Evolutionary conservation across 2,888 invertebrate genomes (phyloP), one percentile per base, ranked within the genome.

Genomic region (Agrilus biguttatus): DNA sequence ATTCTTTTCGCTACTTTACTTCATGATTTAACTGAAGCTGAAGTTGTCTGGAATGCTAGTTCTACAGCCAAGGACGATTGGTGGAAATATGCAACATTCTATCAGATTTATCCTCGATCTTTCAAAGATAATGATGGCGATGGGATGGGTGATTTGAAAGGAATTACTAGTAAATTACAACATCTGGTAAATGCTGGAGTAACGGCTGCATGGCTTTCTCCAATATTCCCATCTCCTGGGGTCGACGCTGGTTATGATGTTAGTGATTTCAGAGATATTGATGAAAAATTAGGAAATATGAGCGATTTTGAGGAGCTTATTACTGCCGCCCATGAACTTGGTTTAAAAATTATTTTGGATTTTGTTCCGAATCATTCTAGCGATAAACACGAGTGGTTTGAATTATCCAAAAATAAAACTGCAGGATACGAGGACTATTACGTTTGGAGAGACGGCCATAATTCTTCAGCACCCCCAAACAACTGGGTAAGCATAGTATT

Each of bases 91-190:
- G 75, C 80, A 2, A 72, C 78, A 12, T 74, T 85, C 54, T 90
- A 91, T 63, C 85, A 89, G 60, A 78, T 87, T 40, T 83, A 84
- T 58, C 80, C 85, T 1, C 73, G 82, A 51, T 83, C 87, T 5
- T 90, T 85, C 64, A 75, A 75, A 62, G 91, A 92, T 59, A 78
- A 79, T 44, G 65, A 84, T 57, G 79, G 78, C 1, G 83, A 87
- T 63, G 89, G 89, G 1, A 67, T 83, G 14, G 76, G 77, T 2
- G 77, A 77, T 55, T 51, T 77, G 2, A 70, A 69, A 49, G 77
- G 77, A 71, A 60, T 47, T 19, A 47, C 39, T 14, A 38, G 38
- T 32, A 47, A 42, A 28, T 21, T 47, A n/a, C 10, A 17, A 19
- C n/a, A n/a, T n/a, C n/a, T n/a, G n/a, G n/a, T n/a, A n/a, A n/a